These are phyloP conservation scores for Urocyon cinereoargenteus DNA, from an alignment of 2,797 vertebrate genomes.

Conservation along the genomic window DNA sequence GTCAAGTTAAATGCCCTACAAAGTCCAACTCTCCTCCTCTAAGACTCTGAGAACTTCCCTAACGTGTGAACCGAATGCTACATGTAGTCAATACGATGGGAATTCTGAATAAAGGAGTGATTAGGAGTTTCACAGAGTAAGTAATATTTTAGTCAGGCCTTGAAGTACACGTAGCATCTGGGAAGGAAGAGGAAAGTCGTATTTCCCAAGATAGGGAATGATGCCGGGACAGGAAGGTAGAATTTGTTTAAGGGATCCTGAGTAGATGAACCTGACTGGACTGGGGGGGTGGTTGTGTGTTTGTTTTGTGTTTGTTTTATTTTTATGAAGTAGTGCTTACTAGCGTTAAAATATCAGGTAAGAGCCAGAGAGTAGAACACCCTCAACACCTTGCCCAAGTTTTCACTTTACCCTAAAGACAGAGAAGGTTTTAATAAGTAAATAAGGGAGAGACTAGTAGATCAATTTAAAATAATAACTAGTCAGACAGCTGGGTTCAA, in stretches of 20 bases:
- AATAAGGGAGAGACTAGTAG: background rate
- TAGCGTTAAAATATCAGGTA: background rate
- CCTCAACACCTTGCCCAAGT: background rate
- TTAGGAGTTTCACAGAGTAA: background rate
- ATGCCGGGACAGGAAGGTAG: background rate
- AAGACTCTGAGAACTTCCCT: background rate
- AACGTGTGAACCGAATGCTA: background rate
- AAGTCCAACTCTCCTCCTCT: background rate
- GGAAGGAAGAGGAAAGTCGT: background rate
- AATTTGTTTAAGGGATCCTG: background rate
- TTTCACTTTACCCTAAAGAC: conserved; percentile 16
- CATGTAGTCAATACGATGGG: background rate
- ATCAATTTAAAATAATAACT: background rate
- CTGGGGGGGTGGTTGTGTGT: background rate
- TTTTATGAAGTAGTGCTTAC: background rate
- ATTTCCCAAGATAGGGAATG: background rate
- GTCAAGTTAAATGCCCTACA: background rate
- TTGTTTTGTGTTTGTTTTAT: background rate
- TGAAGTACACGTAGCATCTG: background rate
- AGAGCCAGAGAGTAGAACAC: background rate
- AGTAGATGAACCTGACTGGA: background rate
- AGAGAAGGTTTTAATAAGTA: background rate
- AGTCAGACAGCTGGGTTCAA: background rate
- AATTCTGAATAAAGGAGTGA: background rate
- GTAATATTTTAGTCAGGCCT: background rate